Evolutionary conservation across 2,888 invertebrate species (phyloP), one percentile per base, ranked within the genome.

Genomic region (Atethmia centrago): DNA sequence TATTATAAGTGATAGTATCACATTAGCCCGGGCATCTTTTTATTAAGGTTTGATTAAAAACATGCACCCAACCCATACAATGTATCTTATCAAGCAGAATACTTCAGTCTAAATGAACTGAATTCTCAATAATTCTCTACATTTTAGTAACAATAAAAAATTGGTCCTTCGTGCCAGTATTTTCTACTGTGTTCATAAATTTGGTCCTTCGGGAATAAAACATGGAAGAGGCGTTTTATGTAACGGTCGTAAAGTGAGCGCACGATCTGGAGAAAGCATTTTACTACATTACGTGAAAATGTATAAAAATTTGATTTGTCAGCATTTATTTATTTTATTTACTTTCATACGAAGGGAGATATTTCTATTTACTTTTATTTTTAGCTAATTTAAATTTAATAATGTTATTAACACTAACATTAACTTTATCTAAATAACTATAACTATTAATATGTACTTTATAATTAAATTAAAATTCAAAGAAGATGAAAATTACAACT

Each of bases 171-270:
- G 7, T n/a, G 31, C 19, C n/a, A 62, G 63, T 61, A 55, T 71
- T 73, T 73, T 59, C 40, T 61, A 63, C 47, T 47, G 25, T 58
- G 53, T 47, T 21, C 21, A 59, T 77, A 80, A 71, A 72, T 77
- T 71, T 68, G 56, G 65, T 49, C 56, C 55, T 64, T 61, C 3
- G 47, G 55, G 64, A 76, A 62, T 75, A 65, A 53, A 73, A 77
- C 71, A 64, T 63, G 53, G 21, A 62, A 78, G 45, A 72, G 71
- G 63, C 49, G 67, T 76, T 82, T 69, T 72, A 71, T 70, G 61
- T 78, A 55, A 19, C 47, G n/a, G 21, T n/a, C 63, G 61, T 75
- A 59, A 67, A 71, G 19, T 69, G 42, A 61, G 45, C 16, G 14
- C 10, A 36, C 21, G 12, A 58, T 53, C 21, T 53, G 77, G 2